These are phyloP conservation scores for Ditula angustiorana DNA, from an alignment of 2,888 invertebrate species.

Conservation along the genomic window DNA sequence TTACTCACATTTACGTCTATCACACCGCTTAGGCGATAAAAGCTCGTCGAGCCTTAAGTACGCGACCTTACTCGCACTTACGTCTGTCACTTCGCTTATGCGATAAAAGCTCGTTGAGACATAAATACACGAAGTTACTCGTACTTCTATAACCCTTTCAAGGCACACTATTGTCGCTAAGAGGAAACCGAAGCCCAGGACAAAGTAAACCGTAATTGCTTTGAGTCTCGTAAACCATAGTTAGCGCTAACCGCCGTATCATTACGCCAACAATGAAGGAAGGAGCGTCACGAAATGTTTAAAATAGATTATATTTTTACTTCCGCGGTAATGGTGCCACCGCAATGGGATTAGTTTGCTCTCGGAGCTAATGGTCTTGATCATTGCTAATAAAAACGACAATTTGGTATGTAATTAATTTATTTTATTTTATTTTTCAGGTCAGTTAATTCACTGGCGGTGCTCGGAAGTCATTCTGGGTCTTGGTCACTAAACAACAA, in stretches of 20 bases:
- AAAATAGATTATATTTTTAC: constrained; percentile 83
- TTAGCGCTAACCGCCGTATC: constrained; percentile 43
- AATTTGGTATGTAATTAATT: background rate
- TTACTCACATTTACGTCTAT: too few relatives aligned
- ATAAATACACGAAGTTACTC: too few relatives aligned
- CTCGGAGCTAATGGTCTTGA: constrained; percentile 24
- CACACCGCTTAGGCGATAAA: too few relatives aligned
- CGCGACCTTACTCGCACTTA: too few relatives aligned
- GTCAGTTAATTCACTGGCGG: too few relatives aligned
- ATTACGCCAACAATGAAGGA: constrained; percentile 56
- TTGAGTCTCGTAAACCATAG: constrained; percentile 34
- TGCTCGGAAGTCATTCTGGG: too few relatives aligned
- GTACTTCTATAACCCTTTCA: too few relatives aligned
- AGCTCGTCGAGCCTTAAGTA: too few relatives aligned
- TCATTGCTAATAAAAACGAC: background rate
- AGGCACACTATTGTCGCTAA: constrained; percentile 33
- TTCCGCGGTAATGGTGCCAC: constrained; percentile 69
- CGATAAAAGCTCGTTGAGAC: too few relatives aligned
- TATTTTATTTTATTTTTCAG: background rate
- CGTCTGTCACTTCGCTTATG: too few relatives aligned
- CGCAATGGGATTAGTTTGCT: constrained; percentile 69
- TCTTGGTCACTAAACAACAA: too few relatives aligned
- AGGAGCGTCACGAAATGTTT: constrained; percentile 74
- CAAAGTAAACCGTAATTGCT: constrained; percentile 32
- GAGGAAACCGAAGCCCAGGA: constrained; percentile 32